Conservation (phyloP, 2,113 vertebrate species). For the Acrocephalus kingi region DNA sequence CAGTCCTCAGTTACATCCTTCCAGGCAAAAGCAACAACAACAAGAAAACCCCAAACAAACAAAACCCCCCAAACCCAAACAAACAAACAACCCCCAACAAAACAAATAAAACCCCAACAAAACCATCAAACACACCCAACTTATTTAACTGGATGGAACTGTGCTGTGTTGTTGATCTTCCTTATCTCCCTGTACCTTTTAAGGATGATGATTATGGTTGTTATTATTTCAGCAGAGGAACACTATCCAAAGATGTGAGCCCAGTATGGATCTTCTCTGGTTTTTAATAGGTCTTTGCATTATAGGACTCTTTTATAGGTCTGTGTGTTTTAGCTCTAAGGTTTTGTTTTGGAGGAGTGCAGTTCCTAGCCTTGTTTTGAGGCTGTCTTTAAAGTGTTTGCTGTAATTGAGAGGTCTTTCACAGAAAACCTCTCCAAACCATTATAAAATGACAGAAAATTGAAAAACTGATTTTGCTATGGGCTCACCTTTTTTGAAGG, state of each 20-base stretch:
- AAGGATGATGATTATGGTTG: neutral
- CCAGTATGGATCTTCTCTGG: neutral
- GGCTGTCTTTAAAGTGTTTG: neutral
- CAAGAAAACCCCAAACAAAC: neutral
- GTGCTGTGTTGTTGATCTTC: neutral
- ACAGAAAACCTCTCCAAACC: neutral
- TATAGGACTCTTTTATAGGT: neutral
- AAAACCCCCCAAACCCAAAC: no score
- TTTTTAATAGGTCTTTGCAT: neutral
- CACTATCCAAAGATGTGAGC: neutral
- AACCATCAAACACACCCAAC: no score
- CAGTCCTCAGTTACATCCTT: neutral
- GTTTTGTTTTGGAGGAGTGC: neutral
- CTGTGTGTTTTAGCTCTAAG: neutral
- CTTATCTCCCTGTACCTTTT: neutral
- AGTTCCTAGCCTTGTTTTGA: neutral
- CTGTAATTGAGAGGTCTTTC: neutral
- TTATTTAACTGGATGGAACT: neutral
- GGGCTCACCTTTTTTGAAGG: neutral
- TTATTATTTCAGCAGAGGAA: neutral
- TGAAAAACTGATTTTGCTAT: neutral
- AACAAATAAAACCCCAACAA: no score
- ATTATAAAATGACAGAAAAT: neutral
- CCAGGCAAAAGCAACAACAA: neutral
- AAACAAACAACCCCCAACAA: no score